Conservation (phyloP, 1,140 invertebrate genomes). For the Microplitis mediator region DNA sequence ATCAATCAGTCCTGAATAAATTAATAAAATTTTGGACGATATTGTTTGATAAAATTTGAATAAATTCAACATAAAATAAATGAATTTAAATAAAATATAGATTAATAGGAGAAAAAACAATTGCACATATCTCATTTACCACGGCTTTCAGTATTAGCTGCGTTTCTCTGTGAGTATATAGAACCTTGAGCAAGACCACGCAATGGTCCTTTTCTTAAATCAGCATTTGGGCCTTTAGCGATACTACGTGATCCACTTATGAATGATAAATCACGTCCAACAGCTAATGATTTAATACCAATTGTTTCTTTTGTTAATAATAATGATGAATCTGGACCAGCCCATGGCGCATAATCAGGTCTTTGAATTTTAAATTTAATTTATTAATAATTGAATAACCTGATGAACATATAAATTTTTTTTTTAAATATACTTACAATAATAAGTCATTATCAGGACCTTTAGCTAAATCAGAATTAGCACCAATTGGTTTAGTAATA, state of each 20-base stretch:
- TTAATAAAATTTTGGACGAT: background rate
- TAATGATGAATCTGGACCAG: conserved; percentile 68
- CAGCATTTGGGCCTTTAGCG: conserved; percentile 67
- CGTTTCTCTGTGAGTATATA: conserved; percentile 68
- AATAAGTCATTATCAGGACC: conserved; percentile 72
- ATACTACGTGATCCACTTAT: conserved; percentile 57
- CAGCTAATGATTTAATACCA: conserved; percentile 53
- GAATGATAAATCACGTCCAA: conserved; percentile 64
- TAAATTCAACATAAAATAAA: conserved; percentile 19
- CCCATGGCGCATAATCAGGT: conserved; percentile 74
- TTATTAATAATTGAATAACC: conserved; percentile 22
- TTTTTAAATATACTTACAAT: conserved; percentile 64
- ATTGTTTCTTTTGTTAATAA: conserved; percentile 49
- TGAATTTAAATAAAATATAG: conserved; percentile 10
- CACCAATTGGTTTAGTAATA: conserved; percentile 65
- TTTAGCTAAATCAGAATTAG: conserved; percentile 67
- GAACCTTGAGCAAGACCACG: conserved; percentile 71
- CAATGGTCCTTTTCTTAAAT: conserved; percentile 69
- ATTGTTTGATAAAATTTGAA: conserved; percentile 2
- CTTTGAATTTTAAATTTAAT: conserved; percentile 52
- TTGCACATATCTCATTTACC: conserved; percentile 63
- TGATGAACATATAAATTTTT: background rate
- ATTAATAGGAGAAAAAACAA: conserved; percentile 42
- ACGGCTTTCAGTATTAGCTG: conserved; percentile 60
- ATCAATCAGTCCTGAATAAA: too few relatives aligned